Evolutionary conservation across 2,113 vertebrate species (phyloP), one percentile per base, ranked within the genome.

Genomic region (Erythrocebus patas): DNA sequence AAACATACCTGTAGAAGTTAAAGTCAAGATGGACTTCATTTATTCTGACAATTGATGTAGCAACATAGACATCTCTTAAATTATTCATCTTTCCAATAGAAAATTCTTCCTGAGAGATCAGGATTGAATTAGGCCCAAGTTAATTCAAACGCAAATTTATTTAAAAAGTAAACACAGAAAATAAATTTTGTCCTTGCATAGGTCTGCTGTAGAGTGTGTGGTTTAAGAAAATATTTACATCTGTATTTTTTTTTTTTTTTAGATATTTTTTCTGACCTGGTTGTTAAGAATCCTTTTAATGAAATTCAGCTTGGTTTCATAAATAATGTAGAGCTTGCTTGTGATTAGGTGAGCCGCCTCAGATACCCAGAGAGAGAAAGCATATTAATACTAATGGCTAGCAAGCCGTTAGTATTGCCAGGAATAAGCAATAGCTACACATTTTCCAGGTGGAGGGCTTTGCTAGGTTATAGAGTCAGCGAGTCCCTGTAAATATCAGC

Each of bases 231-330:
- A 96, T 88, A 73, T 87, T 70, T 95, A 85, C 83, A 80, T 91
- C 94, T 98, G 92, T 90, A 48, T 55, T 20, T 64, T 61, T 43
- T 61, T 32, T 61, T 64, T 61, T 64, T 95, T 98, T 89, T 86
- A 92, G 14, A 18, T 16, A 35, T 35, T 84, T 83, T 66, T 81
- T 32, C 61, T 55, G 27, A 93, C 64, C 95, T 97, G 90, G 57
- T 95, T 97, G 82, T 97, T 97, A 97, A 97, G 94, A 98, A 70
- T 76, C 90, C 66, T 85, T 98, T 98, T 97, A 97, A 98, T 98
- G 97, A 98, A 98, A 98, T 98, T 97, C 98, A 97, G 96, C 97
- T 98, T 97, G 87, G 95, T 98, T 98, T 98, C 98, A 98, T 98
- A 98, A 98, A 98, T 98, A 98, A 98, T 98, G 97, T 97, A 98